These are phyloP conservation scores for Diarsia mendica DNA, from an alignment of 2,888 invertebrate genomes.

Conservation along the genomic window DNA sequence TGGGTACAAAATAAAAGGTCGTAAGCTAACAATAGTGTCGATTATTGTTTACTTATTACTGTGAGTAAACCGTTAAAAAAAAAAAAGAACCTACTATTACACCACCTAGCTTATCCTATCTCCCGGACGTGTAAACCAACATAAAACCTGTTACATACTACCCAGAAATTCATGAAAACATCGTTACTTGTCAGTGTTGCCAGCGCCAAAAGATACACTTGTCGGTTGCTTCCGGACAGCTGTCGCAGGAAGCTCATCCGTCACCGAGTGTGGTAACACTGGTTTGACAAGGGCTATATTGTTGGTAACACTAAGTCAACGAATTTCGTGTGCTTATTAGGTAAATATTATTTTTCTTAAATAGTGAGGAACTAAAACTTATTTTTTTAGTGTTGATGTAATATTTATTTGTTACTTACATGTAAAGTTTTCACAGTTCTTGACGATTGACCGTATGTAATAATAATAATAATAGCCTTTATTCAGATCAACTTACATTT, in stretches of 20 bases:
- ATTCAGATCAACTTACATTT: no score
- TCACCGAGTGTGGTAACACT: constrained; percentile 53
- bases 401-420: not conserved
- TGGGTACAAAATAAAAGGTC: no score
- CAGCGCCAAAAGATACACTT: constrained; percentile 45
- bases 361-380: no score
- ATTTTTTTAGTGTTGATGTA: no score
- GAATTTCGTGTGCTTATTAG: not conserved
- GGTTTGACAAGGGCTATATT: constrained; percentile 22
- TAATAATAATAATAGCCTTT: no score
- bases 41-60: no score
- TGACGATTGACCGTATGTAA: not conserved
- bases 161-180: constrained; percentile 34
- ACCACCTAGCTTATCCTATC: not conserved
- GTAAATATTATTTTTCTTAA: not conserved
- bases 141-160: constrained; percentile 6
- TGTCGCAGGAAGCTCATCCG: constrained; percentile 61
- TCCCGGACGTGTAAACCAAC: not conserved
- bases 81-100: no score
- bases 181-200: constrained; percentile 39
- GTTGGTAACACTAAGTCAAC: not conserved
- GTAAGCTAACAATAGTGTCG: no score
- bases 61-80: no score
- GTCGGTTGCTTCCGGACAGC: constrained; percentile 52
- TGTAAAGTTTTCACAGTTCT: not conserved